These are phyloP conservation scores for Phortica magna DNA, from an alignment of 2,888 invertebrate species.

Conservation along the genomic window DNA sequence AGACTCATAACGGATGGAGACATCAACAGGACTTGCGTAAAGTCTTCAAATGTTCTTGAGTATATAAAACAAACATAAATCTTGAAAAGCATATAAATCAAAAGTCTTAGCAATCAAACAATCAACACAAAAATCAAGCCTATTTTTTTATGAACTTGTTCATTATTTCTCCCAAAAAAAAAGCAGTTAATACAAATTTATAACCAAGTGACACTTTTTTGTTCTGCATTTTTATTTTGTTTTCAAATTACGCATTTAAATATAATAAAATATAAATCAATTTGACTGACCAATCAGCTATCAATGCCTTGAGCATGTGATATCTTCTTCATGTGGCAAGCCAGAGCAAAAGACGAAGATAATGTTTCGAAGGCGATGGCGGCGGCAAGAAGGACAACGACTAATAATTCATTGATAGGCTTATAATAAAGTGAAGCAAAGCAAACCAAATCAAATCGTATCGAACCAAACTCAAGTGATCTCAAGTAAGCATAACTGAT, in stretches of 20 bases:
- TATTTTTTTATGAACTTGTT: conserved; percentile 14
- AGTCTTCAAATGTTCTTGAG: no score
- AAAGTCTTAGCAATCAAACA: neutral
- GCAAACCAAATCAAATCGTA: conserved; percentile 5
- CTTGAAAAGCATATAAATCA: neutral
- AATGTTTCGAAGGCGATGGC: neutral
- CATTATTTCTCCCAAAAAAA: neutral
- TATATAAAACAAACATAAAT: no score
- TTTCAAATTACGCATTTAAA: neutral
- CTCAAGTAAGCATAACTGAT: neutral
- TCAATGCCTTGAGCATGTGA: neutral
- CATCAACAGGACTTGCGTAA: no score
- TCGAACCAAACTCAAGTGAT: neutral
- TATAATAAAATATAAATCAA: conserved; percentile 27
- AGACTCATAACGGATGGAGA: no score
- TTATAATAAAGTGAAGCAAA: neutral
- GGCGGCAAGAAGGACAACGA: neutral
- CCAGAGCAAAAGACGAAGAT: neutral
- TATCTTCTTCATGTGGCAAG: conserved; percentile 14
- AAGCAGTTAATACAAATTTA: conserved; percentile 3
- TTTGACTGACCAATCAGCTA: neutral
- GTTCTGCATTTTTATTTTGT: no score
- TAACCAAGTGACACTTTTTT: neutral
- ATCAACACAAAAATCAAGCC: neutral
- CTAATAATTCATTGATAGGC: conserved; percentile 23